Evolutionary conservation across 2,113 vertebrate species (phyloP).

Genomic region (Oreochromis niloticus): DNA sequence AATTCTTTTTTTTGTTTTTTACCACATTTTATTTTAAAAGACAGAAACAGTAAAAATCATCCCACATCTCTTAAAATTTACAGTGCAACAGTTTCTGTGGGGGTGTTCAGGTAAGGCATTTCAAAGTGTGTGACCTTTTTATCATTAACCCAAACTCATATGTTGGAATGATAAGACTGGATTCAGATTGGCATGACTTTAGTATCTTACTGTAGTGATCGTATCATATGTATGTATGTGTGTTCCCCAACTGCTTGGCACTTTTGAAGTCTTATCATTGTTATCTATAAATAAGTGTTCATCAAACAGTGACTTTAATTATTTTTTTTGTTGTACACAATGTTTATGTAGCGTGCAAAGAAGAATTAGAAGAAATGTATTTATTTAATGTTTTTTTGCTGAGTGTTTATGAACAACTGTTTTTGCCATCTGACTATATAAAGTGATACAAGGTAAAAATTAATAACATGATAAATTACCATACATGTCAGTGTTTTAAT

Average conservation of each 20-base stretch:
- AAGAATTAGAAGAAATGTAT: neutral
- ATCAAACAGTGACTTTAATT: neutral
- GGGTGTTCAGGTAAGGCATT: slow-evolving; percentile 89
- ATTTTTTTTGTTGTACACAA: neutral
- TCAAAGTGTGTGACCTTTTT: slow-evolving; percentile 15
- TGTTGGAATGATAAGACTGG: neutral
- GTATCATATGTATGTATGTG: neutral
- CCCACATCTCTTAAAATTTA: slow-evolving; percentile 45
- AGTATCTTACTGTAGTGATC: neutral
- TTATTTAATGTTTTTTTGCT: neutral
- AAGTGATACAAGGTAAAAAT: neutral
- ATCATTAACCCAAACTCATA: slow-evolving; percentile 35
- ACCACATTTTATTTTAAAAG: neutral
- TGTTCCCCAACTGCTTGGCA: neutral
- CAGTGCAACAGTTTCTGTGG: slow-evolving; percentile 95
- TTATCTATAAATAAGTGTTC: neutral
- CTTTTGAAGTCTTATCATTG: neutral
- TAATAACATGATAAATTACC: neutral
- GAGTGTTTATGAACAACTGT: neutral
- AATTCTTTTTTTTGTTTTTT: neutral
- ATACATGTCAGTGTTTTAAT: neutral
- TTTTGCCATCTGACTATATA: neutral
- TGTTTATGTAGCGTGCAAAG: neutral
- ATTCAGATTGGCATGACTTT: neutral
- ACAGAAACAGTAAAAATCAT: neutral